Evolutionary conservation across 2,797 vertebrate genomes (phyloP).

Genomic region (Schizopygopsis pylzovi): DNA sequence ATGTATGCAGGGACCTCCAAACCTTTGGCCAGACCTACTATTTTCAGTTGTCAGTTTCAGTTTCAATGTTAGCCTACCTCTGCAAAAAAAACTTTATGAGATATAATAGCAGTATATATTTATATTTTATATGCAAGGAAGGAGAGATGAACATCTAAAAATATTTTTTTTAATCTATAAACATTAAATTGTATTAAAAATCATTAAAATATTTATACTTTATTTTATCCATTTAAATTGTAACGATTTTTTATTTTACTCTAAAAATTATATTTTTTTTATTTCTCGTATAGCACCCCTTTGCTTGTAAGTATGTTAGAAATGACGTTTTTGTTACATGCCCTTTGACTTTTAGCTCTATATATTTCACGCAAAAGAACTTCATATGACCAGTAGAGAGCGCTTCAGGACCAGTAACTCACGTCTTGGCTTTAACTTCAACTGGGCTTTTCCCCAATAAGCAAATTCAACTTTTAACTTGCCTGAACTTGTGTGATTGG

Average conservation of each 20-base stretch:
- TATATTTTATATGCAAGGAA: background rate
- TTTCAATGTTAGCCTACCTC: background rate
- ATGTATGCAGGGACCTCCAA: background rate
- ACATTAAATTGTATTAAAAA: background rate
- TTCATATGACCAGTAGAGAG: slow-evolving; percentile 52
- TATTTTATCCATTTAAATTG: background rate
- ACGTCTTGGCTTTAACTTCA: background rate
- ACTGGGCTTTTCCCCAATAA: slow-evolving; percentile 22
- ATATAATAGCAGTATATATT: background rate
- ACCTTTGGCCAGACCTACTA: background rate
- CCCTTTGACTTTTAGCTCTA: background rate
- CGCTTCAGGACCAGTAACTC: slow-evolving; percentile 28
- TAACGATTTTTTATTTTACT: background rate
- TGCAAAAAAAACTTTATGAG: background rate
- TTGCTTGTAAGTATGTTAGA: background rate
- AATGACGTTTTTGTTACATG: background rate
- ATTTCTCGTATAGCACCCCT: too few relatives aligned
- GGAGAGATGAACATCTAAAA: background rate
- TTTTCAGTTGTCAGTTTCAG: too few relatives aligned
- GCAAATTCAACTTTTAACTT: background rate
- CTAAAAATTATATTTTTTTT: background rate
- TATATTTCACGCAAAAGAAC: background rate
- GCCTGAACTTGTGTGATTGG: slow-evolving; percentile 2
- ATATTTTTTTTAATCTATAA: background rate
- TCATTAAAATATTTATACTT: background rate